A percentile compares a stretch with the other conserved stretches of the same genome.
phyloP scores from a whole-genome alignment of 2,113 vertebrate species.

The Bufo bufo region DNA sequence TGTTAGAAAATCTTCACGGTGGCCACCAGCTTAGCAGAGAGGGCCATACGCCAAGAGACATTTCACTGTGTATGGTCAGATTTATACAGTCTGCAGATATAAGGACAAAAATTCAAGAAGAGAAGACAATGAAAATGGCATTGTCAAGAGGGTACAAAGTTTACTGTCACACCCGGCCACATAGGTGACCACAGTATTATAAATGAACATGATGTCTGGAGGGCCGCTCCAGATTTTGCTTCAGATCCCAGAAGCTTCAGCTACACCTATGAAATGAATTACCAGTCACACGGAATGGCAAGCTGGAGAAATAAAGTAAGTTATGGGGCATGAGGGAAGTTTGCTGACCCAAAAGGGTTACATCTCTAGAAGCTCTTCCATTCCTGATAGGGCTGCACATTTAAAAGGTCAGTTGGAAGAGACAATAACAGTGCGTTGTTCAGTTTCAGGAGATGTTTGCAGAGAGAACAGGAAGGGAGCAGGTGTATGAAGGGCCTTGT shows the following conservation, averaged over 20 bases:
- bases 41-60: no score
- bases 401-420: conserved; percentile 41
- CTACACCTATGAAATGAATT: neutral
- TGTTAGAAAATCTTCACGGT: no score
- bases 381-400: neutral
- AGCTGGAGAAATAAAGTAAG: neutral
- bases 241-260: neutral
- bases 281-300: neutral
- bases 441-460: conserved; percentile 22
- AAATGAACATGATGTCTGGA: neutral
- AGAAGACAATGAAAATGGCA: neutral
- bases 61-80: no score
- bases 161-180: neutral
- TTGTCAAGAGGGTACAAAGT: neutral
- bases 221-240: neutral
- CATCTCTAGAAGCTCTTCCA: conserved; percentile 2
- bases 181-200: neutral
- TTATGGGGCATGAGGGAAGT: neutral
- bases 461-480: neutral
- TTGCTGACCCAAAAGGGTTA: conserved; percentile 37
- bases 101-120: no score
- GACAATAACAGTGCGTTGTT: conserved; percentile 10
- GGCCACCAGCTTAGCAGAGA: no score
- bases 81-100: neutral
- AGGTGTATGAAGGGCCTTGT: conserved; percentile 34